Evolutionary conservation across 2,113 vertebrate genomes (phyloP).

Genomic region (Oncorhynchus clarkii): DNA sequence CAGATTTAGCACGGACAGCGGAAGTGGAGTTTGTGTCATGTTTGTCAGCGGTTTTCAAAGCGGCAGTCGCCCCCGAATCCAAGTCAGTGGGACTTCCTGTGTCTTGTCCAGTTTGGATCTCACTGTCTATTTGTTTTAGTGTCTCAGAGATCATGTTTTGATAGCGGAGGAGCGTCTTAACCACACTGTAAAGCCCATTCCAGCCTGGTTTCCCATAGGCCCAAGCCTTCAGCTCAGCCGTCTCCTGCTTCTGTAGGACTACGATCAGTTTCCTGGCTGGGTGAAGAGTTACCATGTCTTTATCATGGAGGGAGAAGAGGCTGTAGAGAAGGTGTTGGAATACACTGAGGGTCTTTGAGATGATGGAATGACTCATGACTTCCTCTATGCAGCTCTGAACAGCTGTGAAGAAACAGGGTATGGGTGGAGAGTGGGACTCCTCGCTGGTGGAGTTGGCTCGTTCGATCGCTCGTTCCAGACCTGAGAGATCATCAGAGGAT

Average conservation of each 20-base stretch:
- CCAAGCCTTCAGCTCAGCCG: constrained; percentile 42
- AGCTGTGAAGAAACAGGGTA: constrained; percentile 69
- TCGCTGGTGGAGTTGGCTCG: constrained; percentile 9
- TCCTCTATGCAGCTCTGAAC: constrained; percentile 66
- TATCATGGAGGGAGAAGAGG: constrained; percentile 23
- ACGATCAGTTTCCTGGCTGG: constrained; percentile 27
- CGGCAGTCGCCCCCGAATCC: constrained; percentile 28
- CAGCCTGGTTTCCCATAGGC: constrained; percentile 44
- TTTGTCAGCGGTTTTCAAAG: constrained; percentile 21
- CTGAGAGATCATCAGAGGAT: constrained; percentile 31
- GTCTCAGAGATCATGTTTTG: constrained; percentile 42
- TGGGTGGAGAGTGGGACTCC: constrained; percentile 36
- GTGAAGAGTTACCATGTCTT: constrained; percentile 1
- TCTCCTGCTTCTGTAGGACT: constrained; percentile 36
- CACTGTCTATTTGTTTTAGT: constrained; percentile 18
- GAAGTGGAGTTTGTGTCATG: constrained; percentile 34
- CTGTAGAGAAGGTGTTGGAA: constrained; percentile 51
- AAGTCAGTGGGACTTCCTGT: background rate
- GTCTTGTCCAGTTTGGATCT: constrained; percentile 25
- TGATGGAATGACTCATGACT: constrained; percentile 53
- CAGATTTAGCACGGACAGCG: background rate
- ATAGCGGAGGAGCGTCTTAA: constrained; percentile 49
- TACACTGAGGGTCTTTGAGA: constrained; percentile 52
- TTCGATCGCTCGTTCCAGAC: background rate
- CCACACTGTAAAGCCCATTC: constrained; percentile 53